Conservation (phyloP, 2,113 vertebrate genomes). For the Todiramphus saurophagus region DNA sequence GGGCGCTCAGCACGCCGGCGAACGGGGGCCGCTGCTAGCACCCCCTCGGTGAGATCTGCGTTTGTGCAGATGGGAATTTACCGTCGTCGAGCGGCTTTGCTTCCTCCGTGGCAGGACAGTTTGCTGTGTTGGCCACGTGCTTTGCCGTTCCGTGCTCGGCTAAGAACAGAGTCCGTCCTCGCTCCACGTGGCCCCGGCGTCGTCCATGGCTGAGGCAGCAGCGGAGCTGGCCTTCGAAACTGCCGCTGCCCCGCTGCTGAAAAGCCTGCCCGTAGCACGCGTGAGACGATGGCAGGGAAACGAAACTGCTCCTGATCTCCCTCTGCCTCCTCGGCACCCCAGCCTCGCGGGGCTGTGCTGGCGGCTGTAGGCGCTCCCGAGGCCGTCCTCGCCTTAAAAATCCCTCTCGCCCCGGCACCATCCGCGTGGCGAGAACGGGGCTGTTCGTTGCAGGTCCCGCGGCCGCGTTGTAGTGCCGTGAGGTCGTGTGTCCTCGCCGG, state of each 20-base stretch:
- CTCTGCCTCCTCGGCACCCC: neutral
- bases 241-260: neutral
- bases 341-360: neutral
- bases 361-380: neutral
- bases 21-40: fast-evolving
- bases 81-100: neutral
- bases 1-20: fast-evolving
- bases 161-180: neutral
- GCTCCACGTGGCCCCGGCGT: neutral
- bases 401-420: too few relatives aligned
- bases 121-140: neutral
- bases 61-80: neutral
- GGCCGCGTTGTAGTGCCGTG: neutral
- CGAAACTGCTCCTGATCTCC: too few relatives aligned
- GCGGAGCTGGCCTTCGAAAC: neutral
- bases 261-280: neutral
- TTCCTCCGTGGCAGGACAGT: neutral
- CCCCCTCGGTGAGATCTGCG: neutral
- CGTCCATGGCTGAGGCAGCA: neutral
- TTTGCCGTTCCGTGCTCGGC: neutral
- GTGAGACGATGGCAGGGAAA: neutral
- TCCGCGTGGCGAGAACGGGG: neutral
- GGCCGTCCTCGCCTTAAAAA: neutral
- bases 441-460: neutral
- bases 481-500: neutral